Conservation (phyloP, 1,140 invertebrate genomes). For the Leptinotarsa defecta region DNA sequence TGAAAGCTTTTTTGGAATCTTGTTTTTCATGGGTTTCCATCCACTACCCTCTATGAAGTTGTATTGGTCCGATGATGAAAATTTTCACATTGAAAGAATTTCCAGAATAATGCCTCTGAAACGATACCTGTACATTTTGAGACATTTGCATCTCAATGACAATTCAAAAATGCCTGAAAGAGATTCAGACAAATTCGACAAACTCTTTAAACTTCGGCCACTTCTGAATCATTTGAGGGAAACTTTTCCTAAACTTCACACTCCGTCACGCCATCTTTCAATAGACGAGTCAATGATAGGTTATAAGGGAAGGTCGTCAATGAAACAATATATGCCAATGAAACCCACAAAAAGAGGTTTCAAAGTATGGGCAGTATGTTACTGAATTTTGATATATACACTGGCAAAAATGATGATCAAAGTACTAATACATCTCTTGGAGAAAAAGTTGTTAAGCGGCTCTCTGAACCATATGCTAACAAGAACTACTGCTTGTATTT, state of each 20-base stretch:
- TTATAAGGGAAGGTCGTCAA: slow-evolving; percentile 44
- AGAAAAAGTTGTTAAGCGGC: not conserved
- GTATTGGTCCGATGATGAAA: slow-evolving; percentile 15
- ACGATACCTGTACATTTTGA: slow-evolving; percentile 14
- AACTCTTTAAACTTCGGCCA: slow-evolving; percentile 13
- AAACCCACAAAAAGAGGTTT: slow-evolving; percentile 52
- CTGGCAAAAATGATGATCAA: slow-evolving; percentile 16
- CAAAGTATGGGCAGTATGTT: slow-evolving; percentile 48
- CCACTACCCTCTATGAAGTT: slow-evolving; percentile 1
- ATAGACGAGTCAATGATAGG: not conserved
- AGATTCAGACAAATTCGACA: slow-evolving; percentile 9
- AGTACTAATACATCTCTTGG: not conserved
- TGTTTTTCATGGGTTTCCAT: slow-evolving; percentile 19
- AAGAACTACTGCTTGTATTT: slow-evolving; percentile 22
- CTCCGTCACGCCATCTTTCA: not conserved
- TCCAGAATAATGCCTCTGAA: slow-evolving; percentile 18
- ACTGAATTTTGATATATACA: slow-evolving; percentile 17
- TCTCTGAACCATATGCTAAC: not conserved
- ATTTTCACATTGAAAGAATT: not conserved
- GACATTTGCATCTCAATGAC: slow-evolving; percentile 16
- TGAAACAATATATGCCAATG: slow-evolving; percentile 50
- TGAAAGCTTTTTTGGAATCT: slow-evolving; percentile 7
- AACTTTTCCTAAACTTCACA: not conserved
- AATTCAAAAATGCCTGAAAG: slow-evolving; percentile 19
- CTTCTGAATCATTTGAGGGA: not conserved